These are phyloP conservation scores for Pterois miles DNA, from an alignment of 2,797 vertebrate genomes.

Conservation along the genomic window DNA sequence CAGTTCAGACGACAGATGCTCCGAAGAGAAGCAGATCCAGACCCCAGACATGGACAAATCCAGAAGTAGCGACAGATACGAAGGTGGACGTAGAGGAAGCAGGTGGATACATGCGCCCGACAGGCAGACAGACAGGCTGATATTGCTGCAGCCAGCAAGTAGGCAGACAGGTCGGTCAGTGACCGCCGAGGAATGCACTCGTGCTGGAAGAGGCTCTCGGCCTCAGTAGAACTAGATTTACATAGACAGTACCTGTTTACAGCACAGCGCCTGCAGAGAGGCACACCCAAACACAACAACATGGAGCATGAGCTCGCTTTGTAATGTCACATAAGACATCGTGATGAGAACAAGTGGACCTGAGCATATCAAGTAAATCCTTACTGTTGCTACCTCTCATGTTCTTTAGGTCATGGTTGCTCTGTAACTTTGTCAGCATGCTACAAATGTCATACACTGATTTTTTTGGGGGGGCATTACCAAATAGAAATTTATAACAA, in stretches of 20 bases:
- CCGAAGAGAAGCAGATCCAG: constrained; percentile 20
- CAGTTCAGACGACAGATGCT: constrained; percentile 3
- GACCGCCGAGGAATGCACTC: constrained; percentile 75
- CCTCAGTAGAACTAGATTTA: constrained; percentile 31
- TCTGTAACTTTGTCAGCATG: constrained; percentile 7
- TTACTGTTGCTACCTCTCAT: not conserved
- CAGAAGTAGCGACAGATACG: not conserved
- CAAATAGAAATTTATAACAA: not conserved
- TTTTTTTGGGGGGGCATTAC: not conserved
- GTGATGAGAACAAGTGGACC: constrained; percentile 40
- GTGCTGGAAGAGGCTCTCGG: constrained; percentile 47
- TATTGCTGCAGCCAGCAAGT: not conserved
- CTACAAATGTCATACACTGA: not conserved
- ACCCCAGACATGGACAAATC: constrained; percentile 30
- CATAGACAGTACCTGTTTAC: constrained; percentile 65
- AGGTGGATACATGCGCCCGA: constrained; percentile 26
- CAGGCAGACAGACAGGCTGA: constrained; percentile 5
- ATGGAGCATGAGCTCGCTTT: not conserved
- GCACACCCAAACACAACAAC: constrained; percentile 19
- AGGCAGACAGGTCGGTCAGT: constrained; percentile 48
- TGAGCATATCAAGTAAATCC: constrained; percentile 27
- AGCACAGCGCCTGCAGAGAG: constrained; percentile 24
- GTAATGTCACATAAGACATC: constrained; percentile 23
- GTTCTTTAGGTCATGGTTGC: not conserved
- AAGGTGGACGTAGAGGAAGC: constrained; percentile 7